These are phyloP conservation scores for Kradibia gibbosae DNA, from an alignment of 1,140 invertebrate genomes.

Conservation along the genomic window DNA sequence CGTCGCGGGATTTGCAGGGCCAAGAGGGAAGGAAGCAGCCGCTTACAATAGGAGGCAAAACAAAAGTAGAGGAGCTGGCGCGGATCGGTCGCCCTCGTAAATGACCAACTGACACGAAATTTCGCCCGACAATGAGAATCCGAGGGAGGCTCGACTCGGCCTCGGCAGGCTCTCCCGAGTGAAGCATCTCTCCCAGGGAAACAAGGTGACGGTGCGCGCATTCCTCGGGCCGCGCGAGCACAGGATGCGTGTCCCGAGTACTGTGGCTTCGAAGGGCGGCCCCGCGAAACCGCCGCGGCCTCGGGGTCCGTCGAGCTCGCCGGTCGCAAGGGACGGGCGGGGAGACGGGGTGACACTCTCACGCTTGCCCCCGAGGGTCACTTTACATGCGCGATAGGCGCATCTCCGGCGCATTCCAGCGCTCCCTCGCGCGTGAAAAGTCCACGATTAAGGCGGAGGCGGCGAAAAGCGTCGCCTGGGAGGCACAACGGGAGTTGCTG, in stretches of 20 bases:
- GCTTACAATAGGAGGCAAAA: too few relatives aligned
- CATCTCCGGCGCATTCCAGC: not conserved
- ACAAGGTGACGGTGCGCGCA: not conserved
- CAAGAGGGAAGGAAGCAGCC: too few relatives aligned
- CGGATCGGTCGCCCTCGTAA: too few relatives aligned
- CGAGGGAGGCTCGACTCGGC: too few relatives aligned
- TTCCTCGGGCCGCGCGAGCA: not conserved
- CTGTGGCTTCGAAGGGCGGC: not conserved
- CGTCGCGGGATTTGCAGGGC: too few relatives aligned
- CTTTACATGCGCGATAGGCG: not conserved
- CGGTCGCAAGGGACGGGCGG: too few relatives aligned
- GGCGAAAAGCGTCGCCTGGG: not conserved
- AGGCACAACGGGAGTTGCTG: not conserved
- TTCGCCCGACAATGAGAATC: not conserved
- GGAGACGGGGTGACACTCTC: not conserved
- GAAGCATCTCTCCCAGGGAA: too few relatives aligned
- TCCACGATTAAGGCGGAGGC: not conserved
- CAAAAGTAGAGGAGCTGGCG: not conserved
- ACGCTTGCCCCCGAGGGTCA: not conserved
- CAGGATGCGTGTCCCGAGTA: not conserved
- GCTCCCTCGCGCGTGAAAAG: constrained; percentile 1
- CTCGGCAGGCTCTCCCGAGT: too few relatives aligned
- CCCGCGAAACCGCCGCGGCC: not conserved
- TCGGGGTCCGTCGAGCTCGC: not conserved
- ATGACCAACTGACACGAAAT: too few relatives aligned